Evolutionary conservation across 2,113 vertebrate genomes (phyloP), one percentile per base, ranked within the genome.

Genomic region (Pollimyrus isidori): DNA sequence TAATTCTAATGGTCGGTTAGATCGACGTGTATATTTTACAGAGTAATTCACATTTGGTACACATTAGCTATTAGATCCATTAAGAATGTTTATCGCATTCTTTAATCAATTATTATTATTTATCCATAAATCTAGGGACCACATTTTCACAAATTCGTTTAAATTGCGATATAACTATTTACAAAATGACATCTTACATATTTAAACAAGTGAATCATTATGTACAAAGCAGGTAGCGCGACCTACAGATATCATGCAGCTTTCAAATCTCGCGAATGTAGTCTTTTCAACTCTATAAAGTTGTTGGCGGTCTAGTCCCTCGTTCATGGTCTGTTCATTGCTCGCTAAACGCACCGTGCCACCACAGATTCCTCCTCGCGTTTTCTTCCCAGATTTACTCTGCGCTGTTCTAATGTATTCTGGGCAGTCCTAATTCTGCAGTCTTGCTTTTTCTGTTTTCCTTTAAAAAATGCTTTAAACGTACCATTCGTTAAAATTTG

Each of bases 401-500:
- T 95, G 95, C 95, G 96, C 96, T 93, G 94, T 96, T 95, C 94
- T 65, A 62, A 39, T 95, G 95, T 96, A 94, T 95, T 96, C 95
- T 94, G 95, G 96, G 93, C 95, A 96, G 96, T 97, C 95, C 92
- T 94, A 96, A 95, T 93, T 95, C 94, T 96, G 93, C 95, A 97
- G 97, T 97, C 95, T 94, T 80, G 35, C 35, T 80, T 80, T 39
- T 76, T 80, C 42, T 7, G 4, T 80, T 42, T 76, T 42, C 39
- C 73, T 80, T 96, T 94, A 90, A 96, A 97, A 96, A 96, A 97
- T 93, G 90, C 92, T 96, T 99, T 98, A 99, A 96, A 99, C 98
- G 97, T 99, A 99, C 98, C 98, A 99, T 98, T 99, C 98, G 96
- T 99, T 99, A 98, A 99, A 99, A 98, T 99, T 99, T 96, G 98